Base-by-base conservation (phyloP, 2,888 invertebrate species). In the Phorcus lineatus region DNA sequence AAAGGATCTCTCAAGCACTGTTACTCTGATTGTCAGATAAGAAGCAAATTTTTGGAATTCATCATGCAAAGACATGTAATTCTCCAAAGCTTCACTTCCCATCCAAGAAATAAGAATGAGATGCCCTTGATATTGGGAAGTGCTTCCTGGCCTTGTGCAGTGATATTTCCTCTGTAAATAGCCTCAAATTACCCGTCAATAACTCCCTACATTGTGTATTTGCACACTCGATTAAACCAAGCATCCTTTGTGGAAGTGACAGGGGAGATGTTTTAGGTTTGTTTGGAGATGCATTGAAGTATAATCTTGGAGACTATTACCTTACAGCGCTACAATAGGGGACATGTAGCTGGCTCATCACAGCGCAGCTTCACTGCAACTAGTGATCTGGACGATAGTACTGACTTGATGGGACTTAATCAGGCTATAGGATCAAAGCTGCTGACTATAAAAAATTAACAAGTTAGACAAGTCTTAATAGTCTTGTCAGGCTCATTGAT, bases 131-230 rank as follows among this genome's bases (percentile, higher is more conserved):
- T 70, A 19, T 70, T n/a, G 31, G 28, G 24, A n/a, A 31, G 36
- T 2, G 40, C 36, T 19, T n/a, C 40, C 70, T 70, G 19, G 19
- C 19, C 70, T 70, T 70, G 31, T 70, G 62, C 62, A 24, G 11
- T 36, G 70, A 70, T 70, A 70, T 70, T 70, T 70, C 70, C 70
- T 70, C 36, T 16, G 70, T 70, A 70, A 70, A 70, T 70, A 70
- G 40, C 70, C 36, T 70, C 70, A 70, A 70, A 70, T 70, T 70
- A 70, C 70, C 70, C 70, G 36, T 70, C 70, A 70, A 70, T 70
- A 70, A 70, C 31, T 36, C 24, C 36, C 31, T 36, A 70, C 40
- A 70, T 70, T 36, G 70, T 36, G 36, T 70, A 70, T 70, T 70
- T 70, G 70, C 70, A 70, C 70, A 31, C 70, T 36, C 19, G 70